These are phyloP conservation scores for Chaetophractus vellerosus DNA, from an alignment of 2,797 vertebrate species.

Conservation along the genomic window DNA sequence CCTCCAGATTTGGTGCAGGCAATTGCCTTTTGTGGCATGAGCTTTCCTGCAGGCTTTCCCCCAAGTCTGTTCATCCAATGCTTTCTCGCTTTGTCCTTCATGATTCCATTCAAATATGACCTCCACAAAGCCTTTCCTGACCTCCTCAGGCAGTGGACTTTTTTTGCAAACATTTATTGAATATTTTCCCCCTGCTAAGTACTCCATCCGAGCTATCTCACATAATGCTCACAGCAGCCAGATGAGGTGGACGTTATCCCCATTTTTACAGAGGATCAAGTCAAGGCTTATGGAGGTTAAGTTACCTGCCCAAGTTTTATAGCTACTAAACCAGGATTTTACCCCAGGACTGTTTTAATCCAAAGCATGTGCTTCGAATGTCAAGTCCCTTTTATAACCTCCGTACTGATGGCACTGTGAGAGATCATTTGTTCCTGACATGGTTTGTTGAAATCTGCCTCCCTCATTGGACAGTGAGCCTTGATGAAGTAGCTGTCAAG, in stretches of 20 bases:
- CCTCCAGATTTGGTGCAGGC: background rate
- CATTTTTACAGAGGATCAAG: background rate
- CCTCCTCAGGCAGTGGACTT: background rate
- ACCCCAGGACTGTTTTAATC: background rate
- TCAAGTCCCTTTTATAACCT: background rate
- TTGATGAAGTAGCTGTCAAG: background rate
- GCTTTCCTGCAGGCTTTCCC: background rate
- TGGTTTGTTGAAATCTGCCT: background rate
- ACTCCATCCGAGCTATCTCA: background rate
- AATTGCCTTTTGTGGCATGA: background rate
- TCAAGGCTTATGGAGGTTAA: background rate
- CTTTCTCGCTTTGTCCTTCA: background rate
- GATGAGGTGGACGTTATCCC: background rate
- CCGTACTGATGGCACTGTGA: accelerated
- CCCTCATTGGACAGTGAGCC: background rate
- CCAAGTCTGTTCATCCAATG: accelerated
- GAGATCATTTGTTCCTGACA: background rate
- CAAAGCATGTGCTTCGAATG: background rate
- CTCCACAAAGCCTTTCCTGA: background rate
- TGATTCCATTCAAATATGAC: background rate
- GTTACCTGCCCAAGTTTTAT: background rate
- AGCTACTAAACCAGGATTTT: background rate
- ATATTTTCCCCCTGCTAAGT: background rate
- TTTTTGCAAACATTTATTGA: background rate
- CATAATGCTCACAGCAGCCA: background rate